Evolutionary conservation across 2,113 vertebrate genomes (phyloP).

Genomic region (Nanorana parkeri): DNA sequence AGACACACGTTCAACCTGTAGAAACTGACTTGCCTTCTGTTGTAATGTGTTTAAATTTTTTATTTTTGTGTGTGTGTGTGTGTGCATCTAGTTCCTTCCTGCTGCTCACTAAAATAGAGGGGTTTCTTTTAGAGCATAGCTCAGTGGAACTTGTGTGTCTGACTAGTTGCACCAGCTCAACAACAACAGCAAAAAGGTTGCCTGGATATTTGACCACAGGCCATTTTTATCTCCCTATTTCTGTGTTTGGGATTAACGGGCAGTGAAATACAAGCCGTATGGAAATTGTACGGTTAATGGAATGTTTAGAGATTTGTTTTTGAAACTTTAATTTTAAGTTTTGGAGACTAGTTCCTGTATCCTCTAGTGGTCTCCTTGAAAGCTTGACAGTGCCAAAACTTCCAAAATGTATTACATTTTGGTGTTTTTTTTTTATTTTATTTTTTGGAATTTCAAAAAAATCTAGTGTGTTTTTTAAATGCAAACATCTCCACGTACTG

Average conservation of each 20-base stretch:
- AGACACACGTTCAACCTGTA: constrained; percentile 42
- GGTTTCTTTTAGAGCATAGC: too few species aligned
- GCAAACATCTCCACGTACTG: too few species aligned
- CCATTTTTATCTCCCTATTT: background rate
- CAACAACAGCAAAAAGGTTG: background rate
- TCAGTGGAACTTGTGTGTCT: background rate
- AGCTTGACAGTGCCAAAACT: too few species aligned
- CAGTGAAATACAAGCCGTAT: background rate
- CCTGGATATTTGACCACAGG: background rate
- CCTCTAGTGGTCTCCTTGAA: background rate
- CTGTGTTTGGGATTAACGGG: background rate
- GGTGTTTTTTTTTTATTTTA: too few species aligned
- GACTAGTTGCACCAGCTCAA: too few species aligned
- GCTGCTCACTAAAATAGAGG: too few species aligned
- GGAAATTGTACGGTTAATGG: constrained; percentile 10
- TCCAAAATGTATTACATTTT: too few species aligned
- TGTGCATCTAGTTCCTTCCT: background rate
- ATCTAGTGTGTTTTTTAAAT: too few species aligned
- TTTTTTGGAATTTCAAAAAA: too few species aligned
- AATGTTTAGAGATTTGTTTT: background rate
- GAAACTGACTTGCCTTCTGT: background rate
- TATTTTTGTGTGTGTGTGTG: too few species aligned
- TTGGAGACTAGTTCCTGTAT: constrained; percentile 10
- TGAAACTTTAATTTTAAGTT: constrained; percentile 9
- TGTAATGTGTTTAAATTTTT: background rate